phyloP scores from a whole-genome alignment of 2,797 vertebrate genomes.

The Botia almorhae region DNA sequence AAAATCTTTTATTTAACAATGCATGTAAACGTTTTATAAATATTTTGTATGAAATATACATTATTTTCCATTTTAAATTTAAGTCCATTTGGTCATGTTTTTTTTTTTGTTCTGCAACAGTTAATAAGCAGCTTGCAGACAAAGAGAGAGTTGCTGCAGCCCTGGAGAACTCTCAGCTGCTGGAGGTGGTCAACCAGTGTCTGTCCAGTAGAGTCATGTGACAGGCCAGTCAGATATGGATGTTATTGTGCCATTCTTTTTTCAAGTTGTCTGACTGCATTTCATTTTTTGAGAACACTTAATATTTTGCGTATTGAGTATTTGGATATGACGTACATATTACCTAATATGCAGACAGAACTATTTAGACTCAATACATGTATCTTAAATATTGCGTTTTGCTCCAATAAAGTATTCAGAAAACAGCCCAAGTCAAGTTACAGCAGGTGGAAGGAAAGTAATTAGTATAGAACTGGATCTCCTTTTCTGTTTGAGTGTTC shows the following conservation, averaged over 20 bases:
- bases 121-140: slow-evolving; percentile 97
- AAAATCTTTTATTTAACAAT: too few relatives aligned
- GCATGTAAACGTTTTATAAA: too few relatives aligned
- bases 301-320: background rate
- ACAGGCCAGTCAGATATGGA: slow-evolving; percentile 39
- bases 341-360: too few relatives aligned
- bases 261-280: background rate
- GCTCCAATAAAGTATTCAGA: background rate
- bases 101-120: slow-evolving; percentile 69
- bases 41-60: too few relatives aligned
- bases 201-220: slow-evolving; percentile 77
- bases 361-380: too few relatives aligned
- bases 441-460: background rate
- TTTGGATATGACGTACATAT: background rate
- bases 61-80: background rate
- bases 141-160: slow-evolving; percentile 97
- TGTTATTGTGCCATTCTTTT: too few relatives aligned
- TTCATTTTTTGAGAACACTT: background rate
- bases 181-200: slow-evolving; percentile 98
- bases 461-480: too few relatives aligned
- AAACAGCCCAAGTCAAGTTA: background rate
- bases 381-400: background rate
- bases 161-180: slow-evolving; percentile 91
- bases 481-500: too few relatives aligned
- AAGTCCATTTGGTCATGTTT: background rate